Conservation (phyloP, 23 tunicate species). For the Styela clava region DNA sequence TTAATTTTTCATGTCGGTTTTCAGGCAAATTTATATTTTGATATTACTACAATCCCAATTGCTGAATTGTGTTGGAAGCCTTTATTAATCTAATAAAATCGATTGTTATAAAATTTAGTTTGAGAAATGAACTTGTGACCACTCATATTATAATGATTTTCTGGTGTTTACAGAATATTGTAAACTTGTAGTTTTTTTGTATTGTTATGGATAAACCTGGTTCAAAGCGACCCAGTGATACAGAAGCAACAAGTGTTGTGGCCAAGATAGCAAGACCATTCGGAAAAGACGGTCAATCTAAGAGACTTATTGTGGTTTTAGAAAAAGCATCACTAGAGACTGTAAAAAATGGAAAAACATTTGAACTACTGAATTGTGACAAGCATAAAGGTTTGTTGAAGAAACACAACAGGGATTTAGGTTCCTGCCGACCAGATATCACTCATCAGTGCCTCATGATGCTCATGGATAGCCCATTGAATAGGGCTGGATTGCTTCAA, state of each 20-base stretch:
- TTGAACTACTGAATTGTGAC: slow-evolving; percentile 91
- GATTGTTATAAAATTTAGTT: no score
- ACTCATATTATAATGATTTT: no score
- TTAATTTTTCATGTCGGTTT: no score
- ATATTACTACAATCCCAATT: no score
- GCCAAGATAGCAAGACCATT: slow-evolving; percentile 26
- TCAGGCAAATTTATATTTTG: no score
- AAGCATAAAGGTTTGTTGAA: slow-evolving; percentile 71
- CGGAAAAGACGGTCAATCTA: slow-evolving; percentile 24
- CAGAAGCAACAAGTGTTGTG: slow-evolving; percentile 9
- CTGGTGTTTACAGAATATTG: no score
- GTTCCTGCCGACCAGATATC: slow-evolving; percentile 93
- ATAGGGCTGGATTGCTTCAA: slow-evolving; percentile 89
- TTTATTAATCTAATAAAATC: no score
- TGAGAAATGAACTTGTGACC: no score
- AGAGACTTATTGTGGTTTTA: slow-evolving; percentile 71
- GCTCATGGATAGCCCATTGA: slow-evolving; percentile 96
- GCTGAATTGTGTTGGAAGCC: no score
- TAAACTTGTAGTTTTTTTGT: no score
- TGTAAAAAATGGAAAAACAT: slow-evolving; percentile 75
- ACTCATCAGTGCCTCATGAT: slow-evolving; percentile 88
- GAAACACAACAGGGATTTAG: slow-evolving; percentile 83
- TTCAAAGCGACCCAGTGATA: slow-evolving; percentile 6
- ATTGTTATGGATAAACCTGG: background rate
- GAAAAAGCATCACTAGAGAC: slow-evolving; percentile 79